Evolutionary conservation across 2,113 vertebrate genomes (phyloP).

Genomic region (Elephas maximus): DNA sequence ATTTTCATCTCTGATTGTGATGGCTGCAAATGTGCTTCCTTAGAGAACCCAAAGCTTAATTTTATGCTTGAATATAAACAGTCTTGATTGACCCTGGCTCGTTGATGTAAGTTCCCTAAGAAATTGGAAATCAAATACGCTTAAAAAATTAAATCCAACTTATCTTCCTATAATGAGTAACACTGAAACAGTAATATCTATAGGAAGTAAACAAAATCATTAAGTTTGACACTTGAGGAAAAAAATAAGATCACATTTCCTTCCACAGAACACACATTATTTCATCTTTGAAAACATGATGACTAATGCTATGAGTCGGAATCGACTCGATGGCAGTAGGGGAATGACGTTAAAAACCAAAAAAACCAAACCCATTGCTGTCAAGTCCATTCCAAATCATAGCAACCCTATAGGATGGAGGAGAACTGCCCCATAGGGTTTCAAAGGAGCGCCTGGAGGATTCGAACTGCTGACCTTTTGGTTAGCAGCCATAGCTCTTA

Average conservation of each 20-base stretch:
- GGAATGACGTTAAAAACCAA: too few species aligned
- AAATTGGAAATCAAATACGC: conserved; percentile 29
- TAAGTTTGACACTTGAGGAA: not conserved
- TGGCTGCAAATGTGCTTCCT: not conserved
- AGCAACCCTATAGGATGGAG: too few species aligned
- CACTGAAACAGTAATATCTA: not conserved
- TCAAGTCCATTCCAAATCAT: too few species aligned
- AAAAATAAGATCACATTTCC: not conserved
- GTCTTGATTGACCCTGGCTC: not conserved
- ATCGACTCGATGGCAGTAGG: too few species aligned
- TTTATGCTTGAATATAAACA: not conserved
- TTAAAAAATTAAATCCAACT: not conserved
- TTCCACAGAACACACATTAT: not conserved
- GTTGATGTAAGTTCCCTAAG: not conserved
- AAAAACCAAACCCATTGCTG: too few species aligned
- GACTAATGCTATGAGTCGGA: too few species aligned
- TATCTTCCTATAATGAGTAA: not conserved
- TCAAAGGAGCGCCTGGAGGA: too few species aligned
- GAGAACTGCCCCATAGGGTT: too few species aligned
- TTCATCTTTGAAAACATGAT: conserved; percentile 42
- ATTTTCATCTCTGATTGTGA: conserved; percentile 38
- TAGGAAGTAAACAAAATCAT: not conserved
- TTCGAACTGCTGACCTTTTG: too few species aligned
- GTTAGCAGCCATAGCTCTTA: too few species aligned
- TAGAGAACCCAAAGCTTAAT: not conserved